Percentiles rank a stretch among this genome's conserved stretches.
phyloP scores from a whole-genome alignment of 2,888 invertebrate genomes.

The Drosophila algonquin region DNA sequence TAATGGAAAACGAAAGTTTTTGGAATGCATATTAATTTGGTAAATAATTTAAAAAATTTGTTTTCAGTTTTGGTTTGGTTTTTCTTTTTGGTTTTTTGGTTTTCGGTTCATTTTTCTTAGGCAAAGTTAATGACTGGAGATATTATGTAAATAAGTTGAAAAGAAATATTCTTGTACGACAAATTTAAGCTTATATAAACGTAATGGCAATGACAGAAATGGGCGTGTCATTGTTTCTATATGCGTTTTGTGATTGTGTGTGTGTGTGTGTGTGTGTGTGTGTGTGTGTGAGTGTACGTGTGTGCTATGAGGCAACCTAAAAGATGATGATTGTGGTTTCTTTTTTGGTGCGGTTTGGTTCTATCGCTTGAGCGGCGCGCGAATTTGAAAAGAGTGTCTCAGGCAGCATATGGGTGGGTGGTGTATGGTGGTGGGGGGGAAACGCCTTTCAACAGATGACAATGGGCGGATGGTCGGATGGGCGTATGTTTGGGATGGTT shows the following conservation, averaged over 20 bases:
- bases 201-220: conserved; percentile 54
- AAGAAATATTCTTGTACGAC: conserved; percentile 55
- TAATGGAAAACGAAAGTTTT: conserved; percentile 43
- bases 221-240: conserved; percentile 34
- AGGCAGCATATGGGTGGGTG: conserved; percentile 23
- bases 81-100: conserved; percentile 12
- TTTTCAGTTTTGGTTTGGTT: conserved; percentile 45
- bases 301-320: conserved; percentile 43
- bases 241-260: background rate
- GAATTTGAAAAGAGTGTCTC: conserved; percentile 82
- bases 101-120: conserved; percentile 48
- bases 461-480: conserved; percentile 44
- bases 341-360: background rate
- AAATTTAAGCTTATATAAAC: conserved; percentile 63
- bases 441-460: conserved; percentile 43
- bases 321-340: conserved; percentile 24
- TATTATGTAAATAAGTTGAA: conserved; percentile 68
- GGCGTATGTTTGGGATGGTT: conserved; percentile 33
- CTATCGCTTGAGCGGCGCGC: conserved; percentile 27
- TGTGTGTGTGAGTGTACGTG: no score
- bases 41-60: conserved; percentile 58
- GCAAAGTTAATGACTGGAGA: conserved; percentile 82
- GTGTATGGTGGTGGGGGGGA: background rate
- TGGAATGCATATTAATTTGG: conserved; percentile 68
- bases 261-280: conserved; percentile 13